phyloP scores from a whole-genome alignment of 2,113 vertebrate genomes.

The Nasalis larvatus region DNA sequence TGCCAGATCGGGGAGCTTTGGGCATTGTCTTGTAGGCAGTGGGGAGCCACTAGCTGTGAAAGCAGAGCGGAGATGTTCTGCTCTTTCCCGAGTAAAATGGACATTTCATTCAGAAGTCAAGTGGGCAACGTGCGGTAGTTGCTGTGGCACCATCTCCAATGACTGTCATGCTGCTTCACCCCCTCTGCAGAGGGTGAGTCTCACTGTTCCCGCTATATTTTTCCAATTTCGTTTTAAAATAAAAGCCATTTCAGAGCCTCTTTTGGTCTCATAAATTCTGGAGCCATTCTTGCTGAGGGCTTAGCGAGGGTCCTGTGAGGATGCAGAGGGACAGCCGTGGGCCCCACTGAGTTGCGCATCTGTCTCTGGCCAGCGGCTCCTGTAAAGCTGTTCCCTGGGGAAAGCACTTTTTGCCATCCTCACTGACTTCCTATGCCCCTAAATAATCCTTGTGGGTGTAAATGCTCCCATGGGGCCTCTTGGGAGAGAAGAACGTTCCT shows the following conservation, averaged over 20 bases:
- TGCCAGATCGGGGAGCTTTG: background rate
- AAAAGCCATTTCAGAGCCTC: conserved; percentile 27
- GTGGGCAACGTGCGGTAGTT: background rate
- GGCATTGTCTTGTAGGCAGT: background rate
- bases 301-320: background rate
- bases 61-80: background rate
- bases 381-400: background rate
- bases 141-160: background rate
- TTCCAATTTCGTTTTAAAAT: conserved; percentile 33
- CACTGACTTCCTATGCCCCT: background rate
- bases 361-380: background rate
- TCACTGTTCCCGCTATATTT: background rate
- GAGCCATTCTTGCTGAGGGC: background rate
- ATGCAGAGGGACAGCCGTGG: background rate
- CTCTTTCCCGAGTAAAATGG: background rate
- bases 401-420: background rate
- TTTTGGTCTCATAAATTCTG: conserved; percentile 25
- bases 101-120: background rate
- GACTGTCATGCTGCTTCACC: background rate
- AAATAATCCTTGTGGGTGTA: background rate
- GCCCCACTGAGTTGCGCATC: rapidly evolving
- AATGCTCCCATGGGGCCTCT: background rate
- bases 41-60: background rate
- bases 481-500: conserved; percentile 1
- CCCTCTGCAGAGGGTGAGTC: background rate